Base-by-base conservation (phyloP, 2,797 vertebrate genomes). In the Tokudaia tokunoshimensis region DNA sequence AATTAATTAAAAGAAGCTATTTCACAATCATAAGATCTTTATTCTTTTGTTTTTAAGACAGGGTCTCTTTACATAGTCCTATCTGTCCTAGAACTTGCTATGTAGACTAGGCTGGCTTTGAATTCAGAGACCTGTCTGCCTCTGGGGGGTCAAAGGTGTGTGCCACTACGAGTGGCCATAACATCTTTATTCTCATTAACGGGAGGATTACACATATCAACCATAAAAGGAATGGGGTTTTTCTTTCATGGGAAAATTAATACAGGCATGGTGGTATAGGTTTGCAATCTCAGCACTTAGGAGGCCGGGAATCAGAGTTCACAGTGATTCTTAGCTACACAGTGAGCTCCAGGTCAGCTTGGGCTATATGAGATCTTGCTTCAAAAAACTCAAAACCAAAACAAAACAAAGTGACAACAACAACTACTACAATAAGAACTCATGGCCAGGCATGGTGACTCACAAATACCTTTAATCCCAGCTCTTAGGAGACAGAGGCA, bases 171-270 rank as follows among this genome's bases (percentile, higher is more conserved):
- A 22, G 20, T 86, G 3, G 20, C 22, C 22, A 70, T 37, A n/a
- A n/a, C 82, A 70, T 70, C 47, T 67, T 86, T 86, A 70, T 52
- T 70, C 63, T 86, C 70, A 74, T 57, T 83, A 92, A 57, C 13
- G 76, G 75, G 87, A 81, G 12, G 15, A 96, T 61, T 72, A 89
- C n/a, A 78, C 15, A 65, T 41, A 76, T 59, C n/a, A 86, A 59
- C 41, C 76, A 70, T 67, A 63, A 91, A 55, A 79, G 4, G 91
- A 91, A 92, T n/a, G 5, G 41, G 74, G 17, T 37, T 92, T 86
- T 86, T 90, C 74, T 83, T 89, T 94, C 93, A 50, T 63, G 94
- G 88, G 55, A 93, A 92, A 94, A 63, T 57, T 55, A 85, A 17
- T 67, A 34, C 31, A 67, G 41, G 15, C 29, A 83, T 63, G 29